Conservation (phyloP, 1,140 invertebrate genomes). For the Heliconius melpomene region DNA sequence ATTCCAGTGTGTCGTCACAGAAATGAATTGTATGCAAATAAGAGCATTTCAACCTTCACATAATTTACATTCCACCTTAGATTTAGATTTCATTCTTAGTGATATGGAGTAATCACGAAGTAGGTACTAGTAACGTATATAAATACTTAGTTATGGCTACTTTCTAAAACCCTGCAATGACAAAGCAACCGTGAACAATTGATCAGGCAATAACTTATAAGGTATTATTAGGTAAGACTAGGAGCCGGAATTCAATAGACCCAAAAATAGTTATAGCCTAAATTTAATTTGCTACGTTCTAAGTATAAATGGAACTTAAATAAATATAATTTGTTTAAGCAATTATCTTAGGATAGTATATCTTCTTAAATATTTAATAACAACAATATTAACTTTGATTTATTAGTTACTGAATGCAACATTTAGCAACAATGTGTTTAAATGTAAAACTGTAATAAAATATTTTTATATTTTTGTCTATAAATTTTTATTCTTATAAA, state of each 20-base stretch:
- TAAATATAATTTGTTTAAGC: background rate
- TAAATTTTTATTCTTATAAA: no score
- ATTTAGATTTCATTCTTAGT: slow-evolving; percentile 29
- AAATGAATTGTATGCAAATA: slow-evolving; percentile 67
- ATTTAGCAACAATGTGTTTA: no score
- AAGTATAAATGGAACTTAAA: background rate
- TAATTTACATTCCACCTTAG: slow-evolving; percentile 48
- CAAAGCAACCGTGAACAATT: slow-evolving; percentile 1
- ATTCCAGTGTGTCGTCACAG: slow-evolving; percentile 50
- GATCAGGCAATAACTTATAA: background rate
- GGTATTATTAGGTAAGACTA: background rate
- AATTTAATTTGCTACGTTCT: background rate
- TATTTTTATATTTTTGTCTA: no score
- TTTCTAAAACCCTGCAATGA: slow-evolving; percentile 15
- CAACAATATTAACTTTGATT: no score
- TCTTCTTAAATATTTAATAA: no score
- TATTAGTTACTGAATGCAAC: no score
- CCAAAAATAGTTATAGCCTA: background rate
- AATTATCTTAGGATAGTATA: background rate
- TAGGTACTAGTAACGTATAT: background rate
- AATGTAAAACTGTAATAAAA: no score
- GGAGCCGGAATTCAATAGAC: background rate
- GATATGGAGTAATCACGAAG: slow-evolving; percentile 22
- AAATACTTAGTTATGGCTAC: background rate
- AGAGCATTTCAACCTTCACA: slow-evolving; percentile 50